Conservation (phyloP, 2,888 invertebrate species). For the Pemphredon lugubris region DNA sequence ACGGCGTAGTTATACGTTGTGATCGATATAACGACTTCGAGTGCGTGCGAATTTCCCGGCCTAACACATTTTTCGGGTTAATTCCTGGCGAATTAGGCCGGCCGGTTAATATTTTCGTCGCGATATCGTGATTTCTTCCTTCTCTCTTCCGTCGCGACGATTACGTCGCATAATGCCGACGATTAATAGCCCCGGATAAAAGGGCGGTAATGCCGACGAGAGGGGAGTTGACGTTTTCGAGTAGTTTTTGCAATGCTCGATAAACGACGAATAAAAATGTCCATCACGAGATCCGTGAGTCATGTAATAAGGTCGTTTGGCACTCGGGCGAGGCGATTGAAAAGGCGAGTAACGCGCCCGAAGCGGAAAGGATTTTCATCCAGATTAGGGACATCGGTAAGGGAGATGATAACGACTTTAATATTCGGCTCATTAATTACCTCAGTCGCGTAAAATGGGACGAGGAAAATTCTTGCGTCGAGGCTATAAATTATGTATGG, state of each 20-base stretch:
- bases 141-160: too few species aligned
- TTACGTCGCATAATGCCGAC: too few species aligned
- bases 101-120: neutral
- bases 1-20: constrained; percentile 29
- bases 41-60: constrained; percentile 33
- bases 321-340: constrained; percentile 13
- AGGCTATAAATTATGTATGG: constrained; percentile 60
- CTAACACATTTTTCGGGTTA: constrained; percentile 14
- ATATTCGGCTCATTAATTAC: constrained; percentile 73
- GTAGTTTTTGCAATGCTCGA: neutral
- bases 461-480: constrained; percentile 52
- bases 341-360: constrained; percentile 9
- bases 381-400: constrained; percentile 7
- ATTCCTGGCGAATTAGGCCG: neutral
- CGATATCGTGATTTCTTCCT: too few species aligned
- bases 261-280: neutral
- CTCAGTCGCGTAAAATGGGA: constrained; percentile 41
- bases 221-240: neutral
- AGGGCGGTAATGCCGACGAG: too few species aligned
- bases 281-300: constrained; percentile 27
- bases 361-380: constrained; percentile 4
- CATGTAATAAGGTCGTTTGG: constrained; percentile 33
- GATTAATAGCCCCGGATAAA: too few species aligned
- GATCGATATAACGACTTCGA: constrained; percentile 45
- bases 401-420: constrained; percentile 61